Evolutionary conservation across 1,140 invertebrate species (phyloP), one percentile per base, ranked within the genome.

Genomic region (Sycophila sp.): DNA sequence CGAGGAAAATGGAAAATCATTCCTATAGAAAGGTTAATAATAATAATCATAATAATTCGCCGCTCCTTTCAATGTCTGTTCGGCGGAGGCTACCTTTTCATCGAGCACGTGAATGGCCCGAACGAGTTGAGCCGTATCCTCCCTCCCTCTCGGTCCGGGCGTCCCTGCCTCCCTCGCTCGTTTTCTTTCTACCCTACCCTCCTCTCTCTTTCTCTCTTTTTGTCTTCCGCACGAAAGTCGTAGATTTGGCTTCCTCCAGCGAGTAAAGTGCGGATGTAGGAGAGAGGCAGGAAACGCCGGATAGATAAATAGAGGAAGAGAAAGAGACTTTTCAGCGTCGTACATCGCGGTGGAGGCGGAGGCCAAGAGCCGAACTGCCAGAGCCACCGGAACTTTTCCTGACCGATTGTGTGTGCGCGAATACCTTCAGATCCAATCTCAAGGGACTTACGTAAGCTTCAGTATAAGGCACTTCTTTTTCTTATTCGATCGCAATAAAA

Each of bases 21-120:
- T 81, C 76, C 81, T 78, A 82, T 81, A 82, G 81, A 83, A 82
- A 81, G 71, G 77, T 81, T 83, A 82, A 82, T 82, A 83, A 83
- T 81, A 81, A 83, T 83, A 82, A 83, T 83, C 77, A 83, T 83
- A 81, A 83, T 83, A 83, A 83, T 83, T 82, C 78, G 71, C 81
- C 78, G 79, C 80, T 83, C 80, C 81, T 81, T 82, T 83, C 78
- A 81, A 75, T 68, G 76, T 77, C 80, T 80, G 80, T 80, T 79
- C 73, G 78, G 64, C 76, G 74, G 36, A 32, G 34, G 40, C 38
- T 56, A 78, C 74, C 81, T 83, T 83, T 83, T 82, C 81, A 83
- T 82, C 74, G 77, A 67, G 71, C 34, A 77, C 72, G 74, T 83
- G 81, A 83, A 83, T 83, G 77, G 80, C 69, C 75, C 77, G 81